phyloP scores from a whole-genome alignment of 2,888 invertebrate species.

The Patella caerulea region DNA sequence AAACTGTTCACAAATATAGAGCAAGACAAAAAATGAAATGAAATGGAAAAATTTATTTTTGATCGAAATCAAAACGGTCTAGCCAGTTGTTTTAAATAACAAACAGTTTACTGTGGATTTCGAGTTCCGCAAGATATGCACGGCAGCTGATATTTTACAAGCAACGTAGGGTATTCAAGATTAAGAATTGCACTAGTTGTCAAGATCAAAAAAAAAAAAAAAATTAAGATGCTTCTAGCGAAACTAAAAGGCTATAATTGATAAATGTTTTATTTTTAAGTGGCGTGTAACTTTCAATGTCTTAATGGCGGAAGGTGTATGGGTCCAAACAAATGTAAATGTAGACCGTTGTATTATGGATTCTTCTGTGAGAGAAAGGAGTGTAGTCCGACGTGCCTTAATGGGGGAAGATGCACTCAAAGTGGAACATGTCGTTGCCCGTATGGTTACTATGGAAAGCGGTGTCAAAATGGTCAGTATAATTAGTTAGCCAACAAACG shows the following conservation, averaged over 20 bases:
- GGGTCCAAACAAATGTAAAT: constrained; percentile 38
- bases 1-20: too few relatives aligned
- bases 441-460: constrained; percentile 38
- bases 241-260: not conserved
- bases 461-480: constrained; percentile 41
- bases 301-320: constrained; percentile 42
- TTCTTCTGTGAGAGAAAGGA: constrained; percentile 38
- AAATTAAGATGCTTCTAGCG: too few relatives aligned
- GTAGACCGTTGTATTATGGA: constrained; percentile 37
- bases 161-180: too few relatives aligned
- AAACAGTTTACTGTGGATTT: too few relatives aligned
- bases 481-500: not conserved
- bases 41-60: too few relatives aligned
- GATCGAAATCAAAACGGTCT: too few relatives aligned
- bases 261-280: constrained; percentile 24
- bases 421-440: constrained; percentile 43
- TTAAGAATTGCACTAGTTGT: too few relatives aligned
- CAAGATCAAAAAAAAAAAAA: too few relatives aligned
- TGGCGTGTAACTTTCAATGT: constrained; percentile 39
- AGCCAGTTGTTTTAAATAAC: too few relatives aligned
- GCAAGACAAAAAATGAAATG: too few relatives aligned
- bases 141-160: too few relatives aligned
- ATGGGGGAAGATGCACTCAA: constrained; percentile 34
- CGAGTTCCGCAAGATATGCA: too few relatives aligned
- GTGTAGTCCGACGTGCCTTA: constrained; percentile 41